Evolutionary conservation across 2,888 invertebrate genomes (phyloP).

Genomic region (Reticulitermes lucifugus): DNA sequence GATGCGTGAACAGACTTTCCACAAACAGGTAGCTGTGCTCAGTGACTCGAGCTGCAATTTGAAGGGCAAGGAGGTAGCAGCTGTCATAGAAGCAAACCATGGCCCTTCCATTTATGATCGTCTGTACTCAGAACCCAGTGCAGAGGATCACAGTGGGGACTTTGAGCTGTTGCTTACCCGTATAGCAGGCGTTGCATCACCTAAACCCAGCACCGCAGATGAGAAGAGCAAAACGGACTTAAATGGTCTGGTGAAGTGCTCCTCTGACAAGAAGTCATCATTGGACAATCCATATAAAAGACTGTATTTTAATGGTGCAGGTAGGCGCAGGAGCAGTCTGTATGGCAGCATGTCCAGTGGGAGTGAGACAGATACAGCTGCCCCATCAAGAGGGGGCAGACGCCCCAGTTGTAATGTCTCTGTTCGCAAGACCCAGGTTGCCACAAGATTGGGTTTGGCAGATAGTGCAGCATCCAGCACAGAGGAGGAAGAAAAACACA

Average conservation of each 20-base stretch:
- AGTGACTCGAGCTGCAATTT: slow-evolving; percentile 63
- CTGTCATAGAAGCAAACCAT: slow-evolving; percentile 89
- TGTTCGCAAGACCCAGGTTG: not conserved
- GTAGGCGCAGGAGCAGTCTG: slow-evolving; percentile 72
- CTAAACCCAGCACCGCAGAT: slow-evolving; percentile 67
- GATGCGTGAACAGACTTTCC: slow-evolving; percentile 92
- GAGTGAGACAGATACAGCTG: slow-evolving; percentile 56
- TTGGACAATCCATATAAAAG: slow-evolving; percentile 78
- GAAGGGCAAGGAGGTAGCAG: slow-evolving; percentile 68
- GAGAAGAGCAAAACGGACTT: slow-evolving; percentile 72
- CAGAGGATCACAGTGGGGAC: slow-evolving; percentile 75
- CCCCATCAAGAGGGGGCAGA: slow-evolving; percentile 18
- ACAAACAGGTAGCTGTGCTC: slow-evolving; percentile 85
- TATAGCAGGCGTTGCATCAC: slow-evolving; percentile 73
- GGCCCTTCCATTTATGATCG: slow-evolving; percentile 92
- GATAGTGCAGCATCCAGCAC: slow-evolving; percentile 56
- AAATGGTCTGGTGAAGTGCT: slow-evolving; percentile 73
- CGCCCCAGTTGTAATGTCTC: slow-evolving; percentile 14
- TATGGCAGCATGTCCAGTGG: slow-evolving; percentile 71
- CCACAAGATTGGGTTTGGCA: slow-evolving; percentile 17
- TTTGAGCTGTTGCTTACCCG: slow-evolving; percentile 76
- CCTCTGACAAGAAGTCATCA: slow-evolving; percentile 60
- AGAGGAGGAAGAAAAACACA: slow-evolving; percentile 57
- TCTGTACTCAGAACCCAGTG: slow-evolving; percentile 80
- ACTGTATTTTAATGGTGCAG: slow-evolving; percentile 80